phyloP scores from a whole-genome alignment of 2,113 vertebrate genomes.

The Hassar affinis region DNA sequence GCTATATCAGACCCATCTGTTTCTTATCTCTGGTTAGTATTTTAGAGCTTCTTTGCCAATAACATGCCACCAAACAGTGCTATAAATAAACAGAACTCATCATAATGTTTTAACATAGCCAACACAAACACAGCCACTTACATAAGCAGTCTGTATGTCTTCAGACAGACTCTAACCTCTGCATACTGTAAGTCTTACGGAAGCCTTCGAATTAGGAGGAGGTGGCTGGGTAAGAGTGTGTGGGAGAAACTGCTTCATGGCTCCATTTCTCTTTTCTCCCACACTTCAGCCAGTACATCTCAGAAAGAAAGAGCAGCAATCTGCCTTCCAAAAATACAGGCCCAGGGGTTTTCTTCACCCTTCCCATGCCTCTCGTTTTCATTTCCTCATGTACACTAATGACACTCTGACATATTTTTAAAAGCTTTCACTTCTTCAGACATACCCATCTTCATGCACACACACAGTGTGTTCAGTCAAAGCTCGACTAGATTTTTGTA shows the following conservation, averaged over 20 bases:
- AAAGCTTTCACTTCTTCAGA: not conserved
- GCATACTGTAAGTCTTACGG: not conserved
- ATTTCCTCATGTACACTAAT: conserved; percentile 46
- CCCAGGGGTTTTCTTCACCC: not conserved
- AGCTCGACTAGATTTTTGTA: not conserved
- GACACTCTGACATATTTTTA: not conserved
- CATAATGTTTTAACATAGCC: not conserved
- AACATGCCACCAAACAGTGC: not conserved
- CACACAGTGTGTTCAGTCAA: no score
- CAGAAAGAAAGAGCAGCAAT: conserved; percentile 1
- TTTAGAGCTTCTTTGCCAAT: not conserved
- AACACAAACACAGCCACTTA: not conserved
- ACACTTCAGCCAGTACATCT: conserved; percentile 12
- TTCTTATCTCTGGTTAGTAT: no score
- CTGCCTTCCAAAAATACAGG: conserved; percentile 34
- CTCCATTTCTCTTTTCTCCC: conserved; percentile 17
- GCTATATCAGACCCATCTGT: no score
- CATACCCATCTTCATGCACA: not conserved
- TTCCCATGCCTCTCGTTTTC: conserved; percentile 42
- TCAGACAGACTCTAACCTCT: not conserved
- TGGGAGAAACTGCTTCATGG: not conserved
- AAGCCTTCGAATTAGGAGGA: not conserved
- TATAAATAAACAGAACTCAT: no score
- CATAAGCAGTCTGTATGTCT: not conserved
- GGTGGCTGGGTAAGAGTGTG: conserved; percentile 23